Evolutionary conservation across 2,113 vertebrate genomes (phyloP).

Genomic region (Ctenomys sociabilis): DNA sequence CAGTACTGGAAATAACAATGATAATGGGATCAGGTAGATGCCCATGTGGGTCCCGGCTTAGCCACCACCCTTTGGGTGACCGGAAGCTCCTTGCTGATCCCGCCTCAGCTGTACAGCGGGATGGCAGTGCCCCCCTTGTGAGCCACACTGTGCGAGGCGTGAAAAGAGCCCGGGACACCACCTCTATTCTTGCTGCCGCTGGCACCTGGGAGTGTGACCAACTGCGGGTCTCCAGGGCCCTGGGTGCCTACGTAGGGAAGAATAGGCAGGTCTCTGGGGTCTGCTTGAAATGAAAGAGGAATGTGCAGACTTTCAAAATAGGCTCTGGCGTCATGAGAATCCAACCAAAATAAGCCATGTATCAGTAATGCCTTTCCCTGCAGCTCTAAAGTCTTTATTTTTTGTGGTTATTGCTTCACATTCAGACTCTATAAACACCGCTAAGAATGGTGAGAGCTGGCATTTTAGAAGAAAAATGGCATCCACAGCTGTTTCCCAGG

Average conservation of each 20-base stretch:
- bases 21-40: accelerated
- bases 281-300: slow-evolving; percentile 27
- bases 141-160: accelerated
- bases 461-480: not conserved
- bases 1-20: not conserved
- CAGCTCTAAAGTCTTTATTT: not conserved
- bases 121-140: not conserved
- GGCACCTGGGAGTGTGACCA: not conserved
- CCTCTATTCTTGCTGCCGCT: not conserved
- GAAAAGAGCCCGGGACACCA: not conserved
- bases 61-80: not conserved
- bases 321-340: slow-evolving; percentile 16
- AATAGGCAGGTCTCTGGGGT: not conserved
- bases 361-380: not conserved
- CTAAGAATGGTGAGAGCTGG: slow-evolving; percentile 11
- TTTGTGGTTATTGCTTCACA: not conserved
- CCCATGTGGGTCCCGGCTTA: not conserved
- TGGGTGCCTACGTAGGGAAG: not conserved
- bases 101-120: not conserved
- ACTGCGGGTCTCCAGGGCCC: not conserved
- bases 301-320: not conserved
- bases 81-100: not conserved
- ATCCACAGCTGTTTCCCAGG: not conserved
- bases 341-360: not conserved
- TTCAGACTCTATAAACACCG: not conserved